Evolutionary conservation across 1,140 invertebrate genomes (phyloP).

Genomic region (Zaprionus gabonicus): DNA sequence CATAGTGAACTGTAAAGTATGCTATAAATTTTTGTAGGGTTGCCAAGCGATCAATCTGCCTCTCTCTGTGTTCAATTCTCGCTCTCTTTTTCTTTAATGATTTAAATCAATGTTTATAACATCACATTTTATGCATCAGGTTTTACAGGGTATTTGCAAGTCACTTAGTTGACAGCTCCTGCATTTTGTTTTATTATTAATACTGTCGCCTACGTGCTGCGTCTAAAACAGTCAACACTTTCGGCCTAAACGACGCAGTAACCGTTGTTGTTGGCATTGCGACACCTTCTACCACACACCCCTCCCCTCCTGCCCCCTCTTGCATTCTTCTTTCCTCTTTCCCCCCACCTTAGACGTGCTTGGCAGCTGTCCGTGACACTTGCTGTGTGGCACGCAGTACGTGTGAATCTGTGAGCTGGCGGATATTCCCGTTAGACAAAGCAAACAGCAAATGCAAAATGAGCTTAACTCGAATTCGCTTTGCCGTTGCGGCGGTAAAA

Average conservation of each 20-base stretch:
- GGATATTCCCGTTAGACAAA: constrained; percentile 7
- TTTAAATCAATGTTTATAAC: too few relatives aligned
- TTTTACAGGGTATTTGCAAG: neutral
- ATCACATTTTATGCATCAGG: neutral
- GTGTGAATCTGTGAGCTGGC: constrained; percentile 19
- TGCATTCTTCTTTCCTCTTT: neutral
- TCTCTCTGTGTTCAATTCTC: neutral
- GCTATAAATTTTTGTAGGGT: neutral
- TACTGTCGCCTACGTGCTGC: constrained; percentile 70
- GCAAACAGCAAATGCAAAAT: constrained; percentile 13
- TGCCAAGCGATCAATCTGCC: neutral
- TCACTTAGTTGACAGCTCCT: neutral
- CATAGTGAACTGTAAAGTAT: neutral
- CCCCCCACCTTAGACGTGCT: too few relatives aligned
- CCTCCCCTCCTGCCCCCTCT: neutral
- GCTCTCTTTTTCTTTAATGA: too few relatives aligned
- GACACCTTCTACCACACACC: neutral
- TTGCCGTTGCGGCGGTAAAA: neutral
- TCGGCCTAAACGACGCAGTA: constrained; percentile 37
- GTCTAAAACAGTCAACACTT: constrained; percentile 42
- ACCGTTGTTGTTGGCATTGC: constrained; percentile 16
- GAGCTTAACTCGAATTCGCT: neutral
- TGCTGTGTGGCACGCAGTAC: neutral
- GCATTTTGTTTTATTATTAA: constrained; percentile 77
- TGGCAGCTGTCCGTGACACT: constrained; percentile 26